Percentiles rank a stretch among this genome's conserved stretches.
Conservation (phyloP, 2,888 invertebrate genomes). For the Halictus quadricinctus region DNA sequence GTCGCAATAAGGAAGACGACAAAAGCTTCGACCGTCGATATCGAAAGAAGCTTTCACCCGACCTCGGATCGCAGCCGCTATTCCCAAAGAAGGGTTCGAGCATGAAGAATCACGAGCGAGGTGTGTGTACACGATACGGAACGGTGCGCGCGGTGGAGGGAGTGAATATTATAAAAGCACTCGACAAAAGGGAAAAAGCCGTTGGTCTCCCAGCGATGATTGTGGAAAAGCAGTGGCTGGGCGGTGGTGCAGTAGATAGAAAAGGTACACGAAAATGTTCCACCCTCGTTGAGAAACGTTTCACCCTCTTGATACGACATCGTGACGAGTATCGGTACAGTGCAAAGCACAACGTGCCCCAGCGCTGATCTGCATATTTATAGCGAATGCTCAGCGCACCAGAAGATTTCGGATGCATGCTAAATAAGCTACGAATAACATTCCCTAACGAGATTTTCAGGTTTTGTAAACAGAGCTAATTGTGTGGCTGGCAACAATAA, state of each 20-base stretch:
- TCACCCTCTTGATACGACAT: constrained; percentile 45
- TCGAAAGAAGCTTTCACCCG: constrained; percentile 36
- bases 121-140: constrained; percentile 66
- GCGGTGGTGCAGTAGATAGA: constrained; percentile 40
- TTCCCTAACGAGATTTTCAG: constrained; percentile 44
- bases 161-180: constrained; percentile 80
- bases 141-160: constrained; percentile 31
- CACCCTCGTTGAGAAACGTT: constrained; percentile 43
- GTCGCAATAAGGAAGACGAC: constrained; percentile 38
- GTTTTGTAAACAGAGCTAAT: constrained; percentile 6
- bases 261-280: constrained; percentile 56
- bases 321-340: constrained; percentile 55
- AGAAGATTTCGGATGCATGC: constrained; percentile 79
- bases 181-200: constrained; percentile 41
- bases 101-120: constrained; percentile 64
- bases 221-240: constrained; percentile 21
- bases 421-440: constrained; percentile 68
- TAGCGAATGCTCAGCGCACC: constrained; percentile 74
- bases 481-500: constrained; percentile 6
- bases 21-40: constrained; percentile 30
- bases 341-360: constrained; percentile 50
- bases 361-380: constrained; percentile 77
- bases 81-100: constrained; percentile 28
- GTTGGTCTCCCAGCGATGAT: constrained; percentile 30
- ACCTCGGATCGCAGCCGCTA: constrained; percentile 34